Conservation (phyloP, 1,140 invertebrate species). For the Psix sp. region DNA sequence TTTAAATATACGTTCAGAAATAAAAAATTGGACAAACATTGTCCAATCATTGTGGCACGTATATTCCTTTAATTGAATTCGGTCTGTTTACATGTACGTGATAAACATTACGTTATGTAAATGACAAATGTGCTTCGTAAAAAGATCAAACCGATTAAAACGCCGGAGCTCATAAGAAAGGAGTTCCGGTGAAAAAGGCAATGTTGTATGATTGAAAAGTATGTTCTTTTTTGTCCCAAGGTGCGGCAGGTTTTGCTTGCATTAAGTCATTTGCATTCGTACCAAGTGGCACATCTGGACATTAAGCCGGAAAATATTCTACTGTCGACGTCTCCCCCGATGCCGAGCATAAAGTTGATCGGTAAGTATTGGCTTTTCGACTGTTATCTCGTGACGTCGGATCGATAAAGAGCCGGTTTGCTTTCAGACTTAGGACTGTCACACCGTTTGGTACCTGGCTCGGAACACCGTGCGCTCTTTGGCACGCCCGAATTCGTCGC, state of each 20-base stretch:
- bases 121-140: too few species aligned
- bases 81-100: too few species aligned
- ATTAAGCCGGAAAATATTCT: constrained; percentile 84
- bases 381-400: background rate
- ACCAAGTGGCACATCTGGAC: constrained; percentile 84
- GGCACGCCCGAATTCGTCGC: constrained; percentile 81
- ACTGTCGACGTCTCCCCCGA: constrained; percentile 77
- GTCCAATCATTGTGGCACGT: too few species aligned
- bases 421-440: constrained; percentile 83
- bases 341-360: constrained; percentile 79
- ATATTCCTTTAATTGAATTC: too few species aligned
- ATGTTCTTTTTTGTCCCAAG: constrained; percentile 45
- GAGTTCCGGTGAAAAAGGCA: too few species aligned
- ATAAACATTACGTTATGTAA: too few species aligned
- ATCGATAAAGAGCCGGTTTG: constrained; percentile 12
- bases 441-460: constrained; percentile 77
- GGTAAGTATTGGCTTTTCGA: constrained; percentile 61
- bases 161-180: too few species aligned
- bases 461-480: constrained; percentile 78
- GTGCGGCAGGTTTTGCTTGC: constrained; percentile 83
- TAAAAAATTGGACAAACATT: too few species aligned
- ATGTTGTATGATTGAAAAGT: constrained; percentile 5
- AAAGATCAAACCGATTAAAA: too few species aligned
- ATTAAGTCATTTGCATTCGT: constrained; percentile 82
- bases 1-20: too few species aligned